phyloP scores from a whole-genome alignment of 92 coral and sea anemone species.

The Bergia puertoricense region DNA sequence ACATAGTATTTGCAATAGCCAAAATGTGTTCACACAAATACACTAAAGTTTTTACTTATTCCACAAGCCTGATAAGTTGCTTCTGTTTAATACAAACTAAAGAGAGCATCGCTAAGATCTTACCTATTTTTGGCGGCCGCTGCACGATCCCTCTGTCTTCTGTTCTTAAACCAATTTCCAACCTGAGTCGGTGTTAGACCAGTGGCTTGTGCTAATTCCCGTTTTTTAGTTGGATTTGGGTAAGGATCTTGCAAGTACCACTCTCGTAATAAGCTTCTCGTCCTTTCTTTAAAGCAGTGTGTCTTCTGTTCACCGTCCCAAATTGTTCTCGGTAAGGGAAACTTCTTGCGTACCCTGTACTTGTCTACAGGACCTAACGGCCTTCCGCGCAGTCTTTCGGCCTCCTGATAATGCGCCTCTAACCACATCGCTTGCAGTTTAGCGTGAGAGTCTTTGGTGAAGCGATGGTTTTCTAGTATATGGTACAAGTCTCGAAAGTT shows the following conservation, averaged over 20 bases:
- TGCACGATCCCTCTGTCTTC: conserved; percentile 98
- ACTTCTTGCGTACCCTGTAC: conserved; percentile 98
- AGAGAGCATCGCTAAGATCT: conserved; percentile 38
- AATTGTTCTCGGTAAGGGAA: conserved; percentile 96
- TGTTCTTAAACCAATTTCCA: conserved; percentile 99
- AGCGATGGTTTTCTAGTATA: conserved; percentile 94
- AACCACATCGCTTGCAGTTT: conserved; percentile 99
- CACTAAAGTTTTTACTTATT: conserved; percentile 27
- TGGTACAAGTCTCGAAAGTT: conserved; percentile 98
- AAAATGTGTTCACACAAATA: conserved; percentile 25
- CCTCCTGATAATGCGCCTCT: conserved; percentile 98
- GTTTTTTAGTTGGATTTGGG: conserved; percentile 98
- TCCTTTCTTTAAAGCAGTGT: conserved; percentile 98
- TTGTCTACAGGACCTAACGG: conserved; percentile 99
- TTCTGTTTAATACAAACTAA: conserved; percentile 23
- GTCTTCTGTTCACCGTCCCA: conserved; percentile 99
- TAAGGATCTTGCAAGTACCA: conserved; percentile 99
- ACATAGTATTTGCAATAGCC: conserved; percentile 27
- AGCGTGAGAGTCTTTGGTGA: conserved; percentile 95
- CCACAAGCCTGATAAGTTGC: background rate
- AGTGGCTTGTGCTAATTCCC: conserved; percentile 98
- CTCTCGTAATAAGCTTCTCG: conserved; percentile 91
- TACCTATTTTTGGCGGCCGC: conserved; percentile 99
- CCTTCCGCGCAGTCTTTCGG: conserved; percentile 98
- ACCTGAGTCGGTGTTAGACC: conserved; percentile 99